phyloP scores from a whole-genome alignment of 2,888 invertebrate species.

The Brenthis daphne region DNA sequence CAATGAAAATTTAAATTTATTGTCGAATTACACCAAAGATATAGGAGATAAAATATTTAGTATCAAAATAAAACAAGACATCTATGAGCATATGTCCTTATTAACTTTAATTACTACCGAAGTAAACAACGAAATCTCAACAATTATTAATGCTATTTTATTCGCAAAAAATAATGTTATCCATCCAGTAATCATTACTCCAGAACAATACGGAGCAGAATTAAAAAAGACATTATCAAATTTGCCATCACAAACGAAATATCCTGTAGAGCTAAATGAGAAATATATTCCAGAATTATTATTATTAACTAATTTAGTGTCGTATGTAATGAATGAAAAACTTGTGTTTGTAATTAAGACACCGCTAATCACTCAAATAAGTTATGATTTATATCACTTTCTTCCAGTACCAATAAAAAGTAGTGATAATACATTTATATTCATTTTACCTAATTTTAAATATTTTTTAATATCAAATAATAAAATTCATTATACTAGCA shows the following conservation, averaged over 20 bases:
- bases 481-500: background rate
- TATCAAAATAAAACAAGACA: conserved; percentile 39
- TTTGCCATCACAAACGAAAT: conserved; percentile 34
- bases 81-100: conserved; percentile 38
- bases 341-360: conserved; percentile 36
- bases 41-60: conserved; percentile 31
- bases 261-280: conserved; percentile 30
- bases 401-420: conserved; percentile 36
- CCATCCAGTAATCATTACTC: conserved; percentile 37
- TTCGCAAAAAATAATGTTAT: conserved; percentile 38
- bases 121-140: conserved; percentile 39
- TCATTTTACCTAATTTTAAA: conserved; percentile 39
- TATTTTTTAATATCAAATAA: conserved; percentile 24
- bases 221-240: conserved; percentile 35
- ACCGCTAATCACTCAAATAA: conserved; percentile 33
- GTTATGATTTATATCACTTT: conserved; percentile 38
- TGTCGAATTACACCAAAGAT: conserved; percentile 36
- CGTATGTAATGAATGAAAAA: conserved; percentile 35
- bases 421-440: conserved; percentile 36
- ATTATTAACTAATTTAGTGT: conserved; percentile 26
- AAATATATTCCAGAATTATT: conserved; percentile 29
- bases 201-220: conserved; percentile 33
- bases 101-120: conserved; percentile 37
- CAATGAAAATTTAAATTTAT: conserved; percentile 36
- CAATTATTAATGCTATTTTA: conserved; percentile 37